A percentile compares a stretch with the other conserved stretches of the same genome.
phyloP scores from a whole-genome alignment of 2,113 vertebrate species.

The Lutjanus erythropterus region DNA sequence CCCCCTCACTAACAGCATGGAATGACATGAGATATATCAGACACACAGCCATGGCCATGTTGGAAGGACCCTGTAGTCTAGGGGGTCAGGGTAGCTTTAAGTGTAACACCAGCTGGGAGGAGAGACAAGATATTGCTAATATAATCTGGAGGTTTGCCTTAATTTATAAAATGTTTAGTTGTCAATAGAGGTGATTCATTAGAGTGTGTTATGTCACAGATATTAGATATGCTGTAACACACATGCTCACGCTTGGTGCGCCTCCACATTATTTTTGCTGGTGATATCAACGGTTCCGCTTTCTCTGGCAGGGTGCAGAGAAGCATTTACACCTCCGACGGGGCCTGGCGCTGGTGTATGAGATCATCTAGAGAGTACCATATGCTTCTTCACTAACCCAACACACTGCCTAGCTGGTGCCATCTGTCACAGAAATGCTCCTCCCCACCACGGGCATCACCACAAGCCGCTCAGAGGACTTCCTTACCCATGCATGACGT shows the following conservation, averaged over 20 bases:
- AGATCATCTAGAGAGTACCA: constrained; percentile 73
- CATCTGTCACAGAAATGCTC: constrained; percentile 73
- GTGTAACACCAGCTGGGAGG: not conserved
- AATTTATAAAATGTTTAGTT: not conserved
- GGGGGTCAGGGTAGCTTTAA: not conserved
- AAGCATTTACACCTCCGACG: constrained; percentile 65
- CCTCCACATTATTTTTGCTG: constrained; percentile 23
- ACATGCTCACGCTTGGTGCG: not conserved
- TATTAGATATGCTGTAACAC: not conserved
- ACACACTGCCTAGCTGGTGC: constrained; percentile 54
- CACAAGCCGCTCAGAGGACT: constrained; percentile 22
- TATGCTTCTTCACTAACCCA: constrained; percentile 74
- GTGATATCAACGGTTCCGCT: constrained; percentile 19
- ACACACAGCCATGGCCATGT: constrained; percentile 12
- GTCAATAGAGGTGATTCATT: not conserved
- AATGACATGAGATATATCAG: constrained; percentile 7
- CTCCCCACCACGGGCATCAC: constrained; percentile 31
- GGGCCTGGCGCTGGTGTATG: constrained; percentile 53
- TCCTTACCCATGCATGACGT: constrained; percentile 50
- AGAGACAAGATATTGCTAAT: not conserved
- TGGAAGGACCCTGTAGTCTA: not conserved
- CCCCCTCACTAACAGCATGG: not conserved
- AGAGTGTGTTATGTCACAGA: not conserved
- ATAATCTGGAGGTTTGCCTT: not conserved
- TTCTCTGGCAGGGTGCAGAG: constrained; percentile 52